Percentiles rank a stretch among this genome's conserved stretches.
These are phyloP conservation scores for Tricholauxania praeusta DNA, from an alignment of 2,888 invertebrate genomes.

Conservation along the genomic window DNA sequence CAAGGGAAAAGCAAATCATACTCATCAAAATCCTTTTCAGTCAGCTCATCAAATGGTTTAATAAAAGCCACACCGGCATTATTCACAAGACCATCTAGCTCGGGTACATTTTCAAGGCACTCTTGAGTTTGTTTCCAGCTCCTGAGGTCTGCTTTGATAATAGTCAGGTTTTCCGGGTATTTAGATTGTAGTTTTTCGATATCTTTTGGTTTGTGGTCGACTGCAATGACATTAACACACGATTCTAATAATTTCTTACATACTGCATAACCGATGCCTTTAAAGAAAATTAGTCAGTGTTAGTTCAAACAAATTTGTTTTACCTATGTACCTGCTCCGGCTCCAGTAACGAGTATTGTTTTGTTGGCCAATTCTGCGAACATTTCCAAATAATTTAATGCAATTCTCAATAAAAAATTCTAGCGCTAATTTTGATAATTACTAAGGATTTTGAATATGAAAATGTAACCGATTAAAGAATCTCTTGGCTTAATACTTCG, in stretches of 20 bases:
- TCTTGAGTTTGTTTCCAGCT: slow-evolving; percentile 81
- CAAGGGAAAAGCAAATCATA: slow-evolving; percentile 41
- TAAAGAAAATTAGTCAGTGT: neutral
- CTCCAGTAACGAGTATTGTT: slow-evolving; percentile 88
- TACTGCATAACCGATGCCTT: slow-evolving; percentile 81
- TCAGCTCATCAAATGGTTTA: slow-evolving; percentile 78
- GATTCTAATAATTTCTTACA: slow-evolving; percentile 76
- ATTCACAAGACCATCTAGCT: slow-evolving; percentile 87
- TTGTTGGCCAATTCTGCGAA: slow-evolving; percentile 72
- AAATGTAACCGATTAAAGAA: too few relatives aligned
- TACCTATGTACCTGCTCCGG: slow-evolving; percentile 79
- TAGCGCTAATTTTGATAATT: too few relatives aligned
- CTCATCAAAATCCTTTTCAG: slow-evolving; percentile 78
- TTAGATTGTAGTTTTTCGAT: slow-evolving; percentile 75
- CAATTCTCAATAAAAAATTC: too few relatives aligned
- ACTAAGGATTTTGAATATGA: too few relatives aligned
- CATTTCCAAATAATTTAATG: slow-evolving; percentile 47
- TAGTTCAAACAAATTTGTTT: too few relatives aligned
- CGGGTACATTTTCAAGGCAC: slow-evolving; percentile 72
- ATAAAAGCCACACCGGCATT: slow-evolving; percentile 85
- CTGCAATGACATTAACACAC: slow-evolving; percentile 82
- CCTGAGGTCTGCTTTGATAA: slow-evolving; percentile 77
- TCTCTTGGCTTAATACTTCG: too few relatives aligned
- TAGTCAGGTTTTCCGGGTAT: slow-evolving; percentile 74
- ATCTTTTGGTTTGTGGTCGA: slow-evolving; percentile 77